Evolutionary conservation across 2,888 invertebrate genomes (phyloP).

Genomic region (Pristionchus mayeri): DNA sequence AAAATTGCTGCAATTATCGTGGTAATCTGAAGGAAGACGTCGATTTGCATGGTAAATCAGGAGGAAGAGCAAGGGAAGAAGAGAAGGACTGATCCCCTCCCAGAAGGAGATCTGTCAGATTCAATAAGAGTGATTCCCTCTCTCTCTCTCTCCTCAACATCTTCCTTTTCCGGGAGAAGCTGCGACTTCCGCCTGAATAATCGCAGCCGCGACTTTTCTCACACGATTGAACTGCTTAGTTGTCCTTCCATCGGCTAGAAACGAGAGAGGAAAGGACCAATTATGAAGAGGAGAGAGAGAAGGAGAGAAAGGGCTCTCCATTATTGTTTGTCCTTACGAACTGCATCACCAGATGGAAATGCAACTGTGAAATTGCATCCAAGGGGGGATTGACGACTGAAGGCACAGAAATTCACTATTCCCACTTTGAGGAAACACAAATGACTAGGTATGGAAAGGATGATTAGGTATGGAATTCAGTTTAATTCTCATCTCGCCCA

Average conservation of each 20-base stretch:
- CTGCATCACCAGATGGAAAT: slow-evolving; percentile 3
- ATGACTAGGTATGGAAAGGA: background rate
- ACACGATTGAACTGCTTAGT: slow-evolving; percentile 2
- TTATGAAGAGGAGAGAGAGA: background rate
- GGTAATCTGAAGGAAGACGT: background rate
- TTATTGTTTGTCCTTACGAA: slow-evolving; percentile 26
- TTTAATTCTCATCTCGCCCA: background rate
- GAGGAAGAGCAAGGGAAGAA: background rate
- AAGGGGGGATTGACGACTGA: background rate
- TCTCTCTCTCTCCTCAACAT: background rate
- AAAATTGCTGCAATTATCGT: background rate
- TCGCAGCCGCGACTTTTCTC: slow-evolving; percentile 9
- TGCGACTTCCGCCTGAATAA: slow-evolving; percentile 13
- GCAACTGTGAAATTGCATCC: slow-evolving; percentile 37
- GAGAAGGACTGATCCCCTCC: background rate
- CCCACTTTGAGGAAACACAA: too few relatives aligned
- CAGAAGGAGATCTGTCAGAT: background rate
- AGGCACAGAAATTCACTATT: background rate
- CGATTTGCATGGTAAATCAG: slow-evolving; percentile 12
- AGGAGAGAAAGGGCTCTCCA: background rate
- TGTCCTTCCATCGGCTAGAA: background rate
- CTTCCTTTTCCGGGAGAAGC: background rate
- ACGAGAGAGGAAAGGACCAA: slow-evolving; percentile 32
- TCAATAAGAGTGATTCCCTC: slow-evolving; percentile 15
- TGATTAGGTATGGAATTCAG: background rate